Evolutionary conservation across 1,140 invertebrate species (phyloP), one percentile per base, ranked within the genome.

Genomic region (Delia radicum): DNA sequence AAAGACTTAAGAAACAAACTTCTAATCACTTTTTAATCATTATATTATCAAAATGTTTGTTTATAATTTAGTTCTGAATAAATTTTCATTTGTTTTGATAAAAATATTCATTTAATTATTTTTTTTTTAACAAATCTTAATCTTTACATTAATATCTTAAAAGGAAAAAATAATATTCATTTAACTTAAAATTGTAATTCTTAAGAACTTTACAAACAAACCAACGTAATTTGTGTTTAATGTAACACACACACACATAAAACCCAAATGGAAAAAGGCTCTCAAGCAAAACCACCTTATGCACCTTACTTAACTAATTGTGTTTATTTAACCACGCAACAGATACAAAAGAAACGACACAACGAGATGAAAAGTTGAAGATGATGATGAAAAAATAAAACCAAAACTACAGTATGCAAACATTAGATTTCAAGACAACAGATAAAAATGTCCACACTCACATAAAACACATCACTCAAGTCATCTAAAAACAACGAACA

Each of bases 341-440:
- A 55, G 67, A 27, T 61, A 72, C 63, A 75, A 72, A 69, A 29
- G 21, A 71, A 71, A 72, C 4, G 69, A 28, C 24, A 55, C 48
- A 21, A 28, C 29, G 31, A 73, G 29, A 73, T 29, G 13, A 18
- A 73, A 61, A 74, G n/a, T n/a, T 63, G 28, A 37, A 18, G 62
- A 74, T 31, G 48, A 74, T 21, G 62, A 62, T 55, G 55, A 74
- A 28, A 31, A 31, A 65, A 42, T 13, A 74, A 74, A 61, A 48
- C 26, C 29, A 37, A 65, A 42, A 61, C 15, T 24, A 55, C 18
- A 55, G 63, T 63, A 74, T 74, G 73, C 73, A 74, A 74, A 74
- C 73, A 74, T 74, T 63, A 67, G 74, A 75, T 75, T 75, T 75
- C 74, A 48, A 75, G n/a, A 62, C 65, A 75, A 75, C 18, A 42